phyloP scores from a whole-genome alignment of 1,140 invertebrate genomes.

The Drosophila obscura region DNA sequence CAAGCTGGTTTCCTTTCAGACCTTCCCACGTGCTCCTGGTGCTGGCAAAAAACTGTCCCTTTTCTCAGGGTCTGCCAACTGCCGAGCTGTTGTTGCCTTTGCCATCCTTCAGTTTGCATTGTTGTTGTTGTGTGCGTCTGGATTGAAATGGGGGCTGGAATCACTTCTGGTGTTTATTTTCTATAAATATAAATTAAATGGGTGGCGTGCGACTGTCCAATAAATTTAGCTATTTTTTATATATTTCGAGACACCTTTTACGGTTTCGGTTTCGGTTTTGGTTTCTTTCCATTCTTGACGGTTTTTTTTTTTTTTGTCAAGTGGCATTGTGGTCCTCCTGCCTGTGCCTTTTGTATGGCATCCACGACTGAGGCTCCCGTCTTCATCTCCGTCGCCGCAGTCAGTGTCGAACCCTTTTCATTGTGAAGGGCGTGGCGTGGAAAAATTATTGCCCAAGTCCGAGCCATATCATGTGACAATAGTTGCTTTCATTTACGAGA shows the following conservation, averaged over 20 bases:
- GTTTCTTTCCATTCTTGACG: slow-evolving; percentile 15
- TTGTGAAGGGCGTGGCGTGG: slow-evolving; percentile 41
- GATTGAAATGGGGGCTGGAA: neutral
- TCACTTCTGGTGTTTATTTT: slow-evolving; percentile 68
- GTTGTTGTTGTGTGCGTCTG: slow-evolving; percentile 1
- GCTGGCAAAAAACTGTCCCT: too few relatives aligned
- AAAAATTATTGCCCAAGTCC: slow-evolving; percentile 32
- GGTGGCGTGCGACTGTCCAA: slow-evolving; percentile 80
- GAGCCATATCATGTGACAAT: slow-evolving; percentile 71
- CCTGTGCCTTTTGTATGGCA: slow-evolving; percentile 54
- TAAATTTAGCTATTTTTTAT: slow-evolving; percentile 80
- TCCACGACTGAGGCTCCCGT: neutral
- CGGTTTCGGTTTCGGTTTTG: slow-evolving; percentile 15
- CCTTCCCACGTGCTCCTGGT: too few relatives aligned
- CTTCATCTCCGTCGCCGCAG: neutral
- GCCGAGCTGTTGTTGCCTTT: too few relatives aligned
- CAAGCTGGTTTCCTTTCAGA: too few relatives aligned
- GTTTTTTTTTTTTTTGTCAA: slow-evolving; percentile 31
- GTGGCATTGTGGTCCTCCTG: slow-evolving; percentile 46
- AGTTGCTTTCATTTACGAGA: slow-evolving; percentile 59
- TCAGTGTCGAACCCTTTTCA: slow-evolving; percentile 75
- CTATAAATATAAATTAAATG: slow-evolving; percentile 83
- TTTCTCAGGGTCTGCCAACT: too few relatives aligned
- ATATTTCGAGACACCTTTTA: slow-evolving; percentile 71
- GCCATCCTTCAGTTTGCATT: slow-evolving; percentile 10